Base-by-base conservation (phyloP, 2,888 invertebrate species). In the Erannis defoliaria region DNA sequence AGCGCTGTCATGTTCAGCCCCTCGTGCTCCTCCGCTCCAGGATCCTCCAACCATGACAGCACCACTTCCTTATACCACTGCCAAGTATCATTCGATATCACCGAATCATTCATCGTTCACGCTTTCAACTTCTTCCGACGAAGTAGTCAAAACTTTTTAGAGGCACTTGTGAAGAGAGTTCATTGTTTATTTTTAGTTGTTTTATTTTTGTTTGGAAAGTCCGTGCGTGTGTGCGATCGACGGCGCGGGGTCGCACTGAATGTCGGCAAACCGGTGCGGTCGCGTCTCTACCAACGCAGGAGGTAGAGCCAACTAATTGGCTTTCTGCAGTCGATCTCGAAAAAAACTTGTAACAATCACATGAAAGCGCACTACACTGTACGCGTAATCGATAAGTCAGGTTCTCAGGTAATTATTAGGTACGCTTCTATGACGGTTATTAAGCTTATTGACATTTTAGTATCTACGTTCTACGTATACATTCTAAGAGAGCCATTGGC, bases 41-140 rank as follows among this genome's bases (percentile, higher is more conserved):
- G 94, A 63, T 93, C 90, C 78, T 95, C 95, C 60, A 94, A 78
- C 93, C 95, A 95, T 51, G 93, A 90, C 63, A 88, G 86, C 82
- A 94, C 85, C 75, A 85, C 76, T 67, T 88, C 88, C 71, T 76
- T 81, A 64, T 90, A 88, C 88, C 86, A 88, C 75, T 87, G 80
- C 93, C 92, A 92, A 68, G 86, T 84, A 70, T 82, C 76, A 70
- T 84, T 86, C 62, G 77, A 73, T 57, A 68, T 12, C 33, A 33
- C 72, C 75, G 88, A 78, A 31, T 86, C 87, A 70, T 88, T 90
- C 90, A 88, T 90, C 45, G 62, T 83, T 68, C 75, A 76, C 74
- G 61, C 66, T 79, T 77, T 43, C 49, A 70, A 78, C 72, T 75
- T 73, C 72, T 77, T 73, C 71, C 53, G 14, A 50, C 54, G 71